Evolutionary conservation across 2,113 vertebrate species (phyloP).

Genomic region (Hydropotes inermis): DNA sequence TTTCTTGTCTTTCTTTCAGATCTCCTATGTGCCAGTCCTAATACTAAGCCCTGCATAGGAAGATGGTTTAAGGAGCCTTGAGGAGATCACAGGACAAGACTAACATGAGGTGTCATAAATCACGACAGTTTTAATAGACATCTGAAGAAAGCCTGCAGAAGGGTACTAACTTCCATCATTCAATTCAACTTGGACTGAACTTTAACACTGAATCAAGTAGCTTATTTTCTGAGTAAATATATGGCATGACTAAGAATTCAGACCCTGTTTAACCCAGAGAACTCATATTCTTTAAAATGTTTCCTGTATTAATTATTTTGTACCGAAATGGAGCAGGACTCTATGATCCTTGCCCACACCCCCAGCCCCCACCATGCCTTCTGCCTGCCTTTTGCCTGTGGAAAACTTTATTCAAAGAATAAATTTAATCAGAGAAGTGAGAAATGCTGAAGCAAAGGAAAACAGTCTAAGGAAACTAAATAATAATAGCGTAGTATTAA

Average conservation of each 20-base stretch:
- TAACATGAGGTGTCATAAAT: neutral
- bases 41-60: neutral
- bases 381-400: neutral
- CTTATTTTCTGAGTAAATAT: slow-evolving; percentile 25
- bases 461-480: neutral
- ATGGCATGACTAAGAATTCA: neutral
- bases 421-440: neutral
- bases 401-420: neutral
- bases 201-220: neutral
- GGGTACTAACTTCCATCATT: neutral
- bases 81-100: neutral
- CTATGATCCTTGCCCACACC: neutral
- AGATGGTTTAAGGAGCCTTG: neutral
- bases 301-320: neutral
- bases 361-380: neutral
- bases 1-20: neutral
- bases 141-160: neutral
- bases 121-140: neutral
- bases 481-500: neutral
- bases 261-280: neutral
- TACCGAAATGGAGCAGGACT: neutral
- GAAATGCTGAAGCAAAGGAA: neutral
- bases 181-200: neutral
- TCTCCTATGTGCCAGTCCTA: neutral
- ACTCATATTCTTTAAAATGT: neutral